Conservation (phyloP, 2,797 vertebrate species). For the Sebastes baramenuke region DNA sequence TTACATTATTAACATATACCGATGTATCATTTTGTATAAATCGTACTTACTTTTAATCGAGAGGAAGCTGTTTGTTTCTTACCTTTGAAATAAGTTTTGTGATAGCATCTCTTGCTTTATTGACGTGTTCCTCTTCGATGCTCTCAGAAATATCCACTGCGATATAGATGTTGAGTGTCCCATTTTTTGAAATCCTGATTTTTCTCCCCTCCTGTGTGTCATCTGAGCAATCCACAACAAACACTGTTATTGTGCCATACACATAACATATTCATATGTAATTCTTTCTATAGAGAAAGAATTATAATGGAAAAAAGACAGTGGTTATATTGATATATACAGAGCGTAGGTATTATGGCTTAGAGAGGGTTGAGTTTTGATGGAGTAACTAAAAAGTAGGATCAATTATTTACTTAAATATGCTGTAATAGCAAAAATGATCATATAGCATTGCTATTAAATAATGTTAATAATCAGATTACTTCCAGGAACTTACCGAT, state of each 20-base stretch:
- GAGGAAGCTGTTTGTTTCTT: slow-evolving; percentile 7
- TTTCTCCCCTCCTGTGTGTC: slow-evolving; percentile 54
- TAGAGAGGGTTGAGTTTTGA: not conserved
- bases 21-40: not conserved
- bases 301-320: not conserved
- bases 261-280: not conserved
- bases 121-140: slow-evolving; percentile 43
- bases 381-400: not conserved
- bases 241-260: not conserved
- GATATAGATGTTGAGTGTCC: slow-evolving; percentile 85
- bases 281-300: not conserved
- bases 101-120: slow-evolving; percentile 43
- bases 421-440: not conserved
- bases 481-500: slow-evolving; percentile 37
- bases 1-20: not conserved
- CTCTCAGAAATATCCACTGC: slow-evolving; percentile 85
- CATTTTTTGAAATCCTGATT: slow-evolving; percentile 75
- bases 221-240: slow-evolving; percentile 44
- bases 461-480: not conserved
- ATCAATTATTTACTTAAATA: not conserved
- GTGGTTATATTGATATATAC: not conserved
- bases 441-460: not conserved
- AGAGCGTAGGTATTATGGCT: not conserved
- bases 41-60: not conserved
- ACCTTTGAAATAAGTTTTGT: slow-evolving; percentile 81